A percentile compares a stretch with the other conserved stretches of the same genome.
phyloP scores from a whole-genome alignment of 1,140 invertebrate species.

The Pissodes strobi region DNA sequence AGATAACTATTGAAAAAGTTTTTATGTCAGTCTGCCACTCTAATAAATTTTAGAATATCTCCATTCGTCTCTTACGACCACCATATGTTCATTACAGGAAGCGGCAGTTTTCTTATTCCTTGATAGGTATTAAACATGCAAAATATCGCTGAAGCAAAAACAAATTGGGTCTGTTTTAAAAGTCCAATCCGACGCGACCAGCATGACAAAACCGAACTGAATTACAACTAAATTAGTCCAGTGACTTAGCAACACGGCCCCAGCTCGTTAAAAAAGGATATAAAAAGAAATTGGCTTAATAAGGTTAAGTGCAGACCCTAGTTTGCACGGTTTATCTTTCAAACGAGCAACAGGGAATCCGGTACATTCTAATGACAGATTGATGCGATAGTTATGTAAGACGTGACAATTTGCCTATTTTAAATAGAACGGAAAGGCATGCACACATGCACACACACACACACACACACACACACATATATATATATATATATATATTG shows the following conservation, averaged over 20 bases:
- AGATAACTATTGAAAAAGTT: conserved; percentile 5
- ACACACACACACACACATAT: no score
- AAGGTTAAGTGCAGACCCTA: conserved; percentile 27
- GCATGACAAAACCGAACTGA: conserved; percentile 6
- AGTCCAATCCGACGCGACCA: conserved; percentile 5
- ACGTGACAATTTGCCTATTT: no score
- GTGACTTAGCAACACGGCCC: conserved; percentile 22
- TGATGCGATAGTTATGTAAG: not conserved
- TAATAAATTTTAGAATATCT: not conserved
- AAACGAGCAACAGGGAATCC: conserved; percentile 21
- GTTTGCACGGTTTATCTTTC: conserved; percentile 26
- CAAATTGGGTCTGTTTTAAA: not conserved
- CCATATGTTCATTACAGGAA: no score
- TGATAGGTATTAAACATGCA: no score
- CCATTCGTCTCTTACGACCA: not conserved
- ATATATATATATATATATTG: no score
- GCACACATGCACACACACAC: no score
- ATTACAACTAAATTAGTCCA: conserved; percentile 25
- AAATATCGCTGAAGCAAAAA: no score
- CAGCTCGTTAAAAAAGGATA: conserved; percentile 14
- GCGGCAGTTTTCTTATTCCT: no score
- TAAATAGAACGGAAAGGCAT: no score
- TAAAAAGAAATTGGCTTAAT: conserved; percentile 28
- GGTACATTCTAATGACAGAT: conserved; percentile 2
- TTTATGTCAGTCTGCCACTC: no score